Conservation (phyloP, 2,113 vertebrate species). For the Anolis sagrei region DNA sequence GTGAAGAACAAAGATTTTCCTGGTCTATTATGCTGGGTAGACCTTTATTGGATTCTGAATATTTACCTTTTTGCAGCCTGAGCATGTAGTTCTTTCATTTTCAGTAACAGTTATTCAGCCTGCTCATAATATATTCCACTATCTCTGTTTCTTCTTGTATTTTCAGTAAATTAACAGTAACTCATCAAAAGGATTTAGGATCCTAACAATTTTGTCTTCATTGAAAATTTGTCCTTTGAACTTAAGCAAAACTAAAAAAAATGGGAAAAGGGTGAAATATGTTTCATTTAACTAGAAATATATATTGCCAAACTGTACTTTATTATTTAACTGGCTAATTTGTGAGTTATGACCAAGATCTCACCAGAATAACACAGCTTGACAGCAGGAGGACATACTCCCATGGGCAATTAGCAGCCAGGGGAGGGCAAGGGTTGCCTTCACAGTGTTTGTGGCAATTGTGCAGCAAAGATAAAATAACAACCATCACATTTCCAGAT, state of each 20-base stretch:
- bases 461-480: too few species aligned
- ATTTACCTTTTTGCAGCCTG: background rate
- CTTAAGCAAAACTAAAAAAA: background rate
- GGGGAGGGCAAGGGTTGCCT: too few species aligned
- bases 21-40: background rate
- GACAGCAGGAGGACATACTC: too few species aligned
- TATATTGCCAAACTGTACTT: background rate
- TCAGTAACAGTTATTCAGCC: background rate
- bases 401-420: too few species aligned
- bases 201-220: background rate
- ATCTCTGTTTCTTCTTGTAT: constrained; percentile 21
- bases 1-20: background rate
- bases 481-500: too few species aligned
- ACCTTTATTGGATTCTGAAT: background rate
- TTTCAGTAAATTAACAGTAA: background rate
- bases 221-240: background rate
- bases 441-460: too few species aligned
- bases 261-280: background rate
- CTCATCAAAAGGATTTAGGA: constrained; percentile 9
- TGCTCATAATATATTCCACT: constrained; percentile 19
- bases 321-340: background rate
- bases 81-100: background rate
- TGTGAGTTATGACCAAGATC: background rate
- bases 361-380: too few species aligned
- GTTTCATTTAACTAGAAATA: constrained; percentile 22